A percentile compares a stretch with the other conserved stretches of the same genome.
These are phyloP conservation scores for Melikaiella ostensackeni DNA, from an alignment of 2,888 invertebrate genomes.

Conservation along the genomic window DNA sequence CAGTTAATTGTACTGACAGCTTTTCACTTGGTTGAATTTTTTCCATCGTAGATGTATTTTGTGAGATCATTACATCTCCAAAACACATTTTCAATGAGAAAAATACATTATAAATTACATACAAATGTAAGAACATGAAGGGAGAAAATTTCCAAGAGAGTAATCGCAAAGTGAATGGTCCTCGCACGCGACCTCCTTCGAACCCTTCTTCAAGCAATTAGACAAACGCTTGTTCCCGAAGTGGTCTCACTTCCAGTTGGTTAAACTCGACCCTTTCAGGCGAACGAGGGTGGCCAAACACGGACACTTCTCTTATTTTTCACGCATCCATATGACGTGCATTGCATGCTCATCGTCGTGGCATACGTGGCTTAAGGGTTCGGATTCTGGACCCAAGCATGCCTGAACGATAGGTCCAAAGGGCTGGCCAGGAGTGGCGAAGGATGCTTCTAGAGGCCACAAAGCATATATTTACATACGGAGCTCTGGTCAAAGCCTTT, in stretches of 20 bases:
- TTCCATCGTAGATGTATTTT: too few species aligned
- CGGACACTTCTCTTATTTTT: slow-evolving; percentile 8
- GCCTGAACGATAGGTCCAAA: slow-evolving; percentile 42
- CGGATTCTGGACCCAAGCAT: slow-evolving; percentile 14
- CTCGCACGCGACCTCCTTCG: slow-evolving; percentile 33
- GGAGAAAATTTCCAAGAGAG: slow-evolving; percentile 51
- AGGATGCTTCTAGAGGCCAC: slow-evolving; percentile 56
- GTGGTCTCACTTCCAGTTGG: slow-evolving; percentile 64
- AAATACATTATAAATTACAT: too few species aligned
- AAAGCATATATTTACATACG: slow-evolving; percentile 72
- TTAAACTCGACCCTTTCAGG: slow-evolving; percentile 63
- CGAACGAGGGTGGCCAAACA: slow-evolving; percentile 2
- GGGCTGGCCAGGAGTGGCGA: slow-evolving; percentile 41
- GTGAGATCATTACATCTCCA: too few species aligned
- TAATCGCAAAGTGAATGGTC: slow-evolving; percentile 45
- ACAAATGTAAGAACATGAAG: neutral
- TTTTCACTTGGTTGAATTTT: too few species aligned
- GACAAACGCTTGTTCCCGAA: slow-evolving; percentile 55
- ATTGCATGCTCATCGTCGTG: slow-evolving; percentile 20
- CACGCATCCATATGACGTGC: slow-evolving; percentile 27
- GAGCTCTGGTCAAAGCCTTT: slow-evolving; percentile 72
- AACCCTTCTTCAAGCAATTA: slow-evolving; percentile 55
- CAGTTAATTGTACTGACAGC: too few species aligned
- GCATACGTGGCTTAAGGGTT: slow-evolving; percentile 2
- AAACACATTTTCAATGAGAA: too few species aligned